A percentile compares a stretch with the other conserved stretches of the same genome.
Evolutionary conservation across 2,888 invertebrate genomes (phyloP).

Genomic region (Podabrus alpinus): DNA sequence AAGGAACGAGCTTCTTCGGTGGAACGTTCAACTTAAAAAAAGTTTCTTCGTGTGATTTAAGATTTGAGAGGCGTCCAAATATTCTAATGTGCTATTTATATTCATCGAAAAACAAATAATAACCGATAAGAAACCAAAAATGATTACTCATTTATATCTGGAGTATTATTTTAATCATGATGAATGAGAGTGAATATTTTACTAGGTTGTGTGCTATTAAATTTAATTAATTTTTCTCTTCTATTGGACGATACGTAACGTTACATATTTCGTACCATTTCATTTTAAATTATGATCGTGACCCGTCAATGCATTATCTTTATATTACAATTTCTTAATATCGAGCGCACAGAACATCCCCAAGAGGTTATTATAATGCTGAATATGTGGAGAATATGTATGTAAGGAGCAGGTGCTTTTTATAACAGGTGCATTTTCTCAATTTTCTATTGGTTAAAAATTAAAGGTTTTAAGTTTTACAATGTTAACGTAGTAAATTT

Average conservation of each 20-base stretch:
- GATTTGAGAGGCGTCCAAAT: not conserved
- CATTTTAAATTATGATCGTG: not conserved
- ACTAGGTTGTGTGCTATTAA: not conserved
- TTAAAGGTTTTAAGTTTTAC: not conserved
- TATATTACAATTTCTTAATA: not conserved
- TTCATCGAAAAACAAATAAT: not conserved
- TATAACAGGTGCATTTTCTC: not conserved
- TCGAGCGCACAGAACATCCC: not conserved
- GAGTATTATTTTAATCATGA: conserved; percentile 1
- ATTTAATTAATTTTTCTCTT: not conserved
- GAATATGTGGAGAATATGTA: not conserved
- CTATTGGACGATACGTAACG: not conserved
- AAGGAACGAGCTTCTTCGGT: not conserved
- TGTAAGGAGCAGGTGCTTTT: not conserved
- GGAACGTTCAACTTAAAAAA: not conserved
- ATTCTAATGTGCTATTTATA: not conserved
- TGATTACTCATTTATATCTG: not conserved
- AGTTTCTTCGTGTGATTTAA: not conserved
- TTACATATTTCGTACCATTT: not conserved
- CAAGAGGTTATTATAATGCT: not conserved
- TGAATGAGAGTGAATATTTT: not conserved
- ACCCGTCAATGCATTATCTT: not conserved
- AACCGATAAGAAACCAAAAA: not conserved
- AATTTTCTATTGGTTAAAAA: not conserved
- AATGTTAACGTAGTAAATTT: not conserved